Percentiles rank a stretch among this genome's conserved stretches.
These are phyloP conservation scores for Pandion haliaetus DNA, from an alignment of 2,113 vertebrate species.

Conservation along the genomic window DNA sequence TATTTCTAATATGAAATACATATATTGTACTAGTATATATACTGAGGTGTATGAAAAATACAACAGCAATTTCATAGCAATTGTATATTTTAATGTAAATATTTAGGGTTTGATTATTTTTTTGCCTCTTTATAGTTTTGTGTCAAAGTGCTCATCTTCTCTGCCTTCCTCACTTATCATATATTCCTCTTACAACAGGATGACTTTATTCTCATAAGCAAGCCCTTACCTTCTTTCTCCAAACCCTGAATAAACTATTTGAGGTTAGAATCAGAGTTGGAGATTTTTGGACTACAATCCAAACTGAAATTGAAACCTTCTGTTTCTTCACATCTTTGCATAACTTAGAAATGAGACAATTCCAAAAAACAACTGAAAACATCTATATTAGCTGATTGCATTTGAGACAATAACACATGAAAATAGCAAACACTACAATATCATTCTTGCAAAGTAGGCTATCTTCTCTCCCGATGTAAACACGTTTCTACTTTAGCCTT, in stretches of 20 bases:
- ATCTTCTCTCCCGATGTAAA: neutral
- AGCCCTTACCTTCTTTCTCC: neutral
- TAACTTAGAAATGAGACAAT: neutral
- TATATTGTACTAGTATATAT: neutral
- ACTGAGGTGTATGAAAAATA: neutral
- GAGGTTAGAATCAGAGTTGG: neutral
- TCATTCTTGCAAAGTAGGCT: neutral
- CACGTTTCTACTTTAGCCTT: neutral
- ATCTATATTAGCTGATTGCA: neutral
- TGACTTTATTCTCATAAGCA: neutral
- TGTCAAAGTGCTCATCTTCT: neutral
- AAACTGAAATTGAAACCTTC: neutral
- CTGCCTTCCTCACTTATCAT: neutral
- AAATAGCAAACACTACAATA: neutral
- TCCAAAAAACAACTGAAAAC: neutral
- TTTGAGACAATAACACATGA: neutral
- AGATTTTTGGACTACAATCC: neutral
- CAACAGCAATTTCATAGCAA: neutral
- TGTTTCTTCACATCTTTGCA: neutral
- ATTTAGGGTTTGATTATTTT: neutral
- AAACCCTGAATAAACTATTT: neutral
- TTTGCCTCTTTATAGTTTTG: neutral
- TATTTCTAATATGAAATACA: neutral
- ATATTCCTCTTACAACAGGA: neutral
- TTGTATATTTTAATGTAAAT: neutral